Evolutionary conservation across 2,113 vertebrate genomes (phyloP), one percentile per base, ranked within the genome.

Genomic region (Mixornis gularis): DNA sequence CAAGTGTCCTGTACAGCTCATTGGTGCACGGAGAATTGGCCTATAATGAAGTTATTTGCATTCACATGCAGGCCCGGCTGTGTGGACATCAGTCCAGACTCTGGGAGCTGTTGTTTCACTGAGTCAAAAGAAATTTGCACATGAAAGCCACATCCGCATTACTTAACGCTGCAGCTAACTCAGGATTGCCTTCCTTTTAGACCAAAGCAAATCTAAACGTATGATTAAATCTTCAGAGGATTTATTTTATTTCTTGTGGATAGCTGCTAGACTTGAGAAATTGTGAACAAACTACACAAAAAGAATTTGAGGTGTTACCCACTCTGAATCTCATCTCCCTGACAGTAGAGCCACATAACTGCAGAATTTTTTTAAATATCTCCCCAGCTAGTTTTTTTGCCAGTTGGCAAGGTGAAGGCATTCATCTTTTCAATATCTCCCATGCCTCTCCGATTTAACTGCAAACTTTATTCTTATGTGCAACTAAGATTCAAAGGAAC

Each of bases 121-220:
- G 86, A 97, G 93, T 97, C 95, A 97, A 98, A 97, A 97, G 96
- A 97, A 98, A 98, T 97, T 97, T 97, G 91, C 97, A 98, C 96
- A 97, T 97, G 97, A 98, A 98, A 91, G 95, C 90, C 72, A 87
- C 94, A 96, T 97, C 95, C 95, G 68, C 89, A 93, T 96, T 97
- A 96, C 94, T 97, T 96, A 97, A 97, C 85, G 79, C 70, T 71
- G 71, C 80, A 90, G 82, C 89, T 96, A 74, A 65, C 93, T 96
- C 84, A 92, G 90, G 89, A 94, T 83, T 93, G 83, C 83, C 89
- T 95, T 95, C 68, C 62, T 93, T 94, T 96, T 93, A 94, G 88
- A 95, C 85, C 92, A 87, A 87, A 96, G 84, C 70, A 96, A 96
- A 94, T 85, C 71, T 91, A 88, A 96, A 92, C 29, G 25, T 90